Evolutionary conservation across 1,140 invertebrate species (phyloP).

Genomic region (Anthonomus grandis): DNA sequence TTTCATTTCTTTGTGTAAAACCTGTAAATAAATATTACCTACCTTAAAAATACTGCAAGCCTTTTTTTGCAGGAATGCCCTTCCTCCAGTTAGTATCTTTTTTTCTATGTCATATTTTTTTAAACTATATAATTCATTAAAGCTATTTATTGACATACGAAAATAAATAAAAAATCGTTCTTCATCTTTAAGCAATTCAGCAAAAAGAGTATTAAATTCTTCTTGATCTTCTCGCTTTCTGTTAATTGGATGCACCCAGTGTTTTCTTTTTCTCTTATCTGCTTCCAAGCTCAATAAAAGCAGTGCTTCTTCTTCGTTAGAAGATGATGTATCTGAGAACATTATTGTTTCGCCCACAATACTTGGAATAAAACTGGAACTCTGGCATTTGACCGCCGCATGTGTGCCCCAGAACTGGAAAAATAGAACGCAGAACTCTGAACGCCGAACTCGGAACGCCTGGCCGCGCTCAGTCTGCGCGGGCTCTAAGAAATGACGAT

Average conservation of each 20-base stretch:
- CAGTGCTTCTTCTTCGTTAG: constrained; percentile 12
- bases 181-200: constrained; percentile 7
- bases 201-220: constrained; percentile 5
- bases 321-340: constrained; percentile 7
- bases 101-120: constrained; percentile 7
- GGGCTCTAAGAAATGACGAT: too few relatives aligned
- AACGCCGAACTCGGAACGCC: constrained; percentile 4
- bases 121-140: constrained; percentile 8
- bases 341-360: constrained; percentile 8
- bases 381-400: constrained; percentile 4
- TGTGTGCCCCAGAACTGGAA: constrained; percentile 6
- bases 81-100: constrained; percentile 7
- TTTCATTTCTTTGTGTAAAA: neutral
- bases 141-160: constrained; percentile 10
- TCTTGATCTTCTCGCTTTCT: constrained; percentile 6
- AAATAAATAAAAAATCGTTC: constrained; percentile 11
- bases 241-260: constrained; percentile 6
- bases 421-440: constrained; percentile 3
- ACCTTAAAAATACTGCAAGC: constrained; percentile 4
- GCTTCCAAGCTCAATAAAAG: neutral
- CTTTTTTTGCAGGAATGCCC: constrained; percentile 5
- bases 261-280: constrained; percentile 4
- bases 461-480: constrained; percentile 5
- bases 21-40: neutral
- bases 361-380: constrained; percentile 8